These are phyloP conservation scores for Esox lucius DNA, from an alignment of 2,797 vertebrate species.

Conservation along the genomic window DNA sequence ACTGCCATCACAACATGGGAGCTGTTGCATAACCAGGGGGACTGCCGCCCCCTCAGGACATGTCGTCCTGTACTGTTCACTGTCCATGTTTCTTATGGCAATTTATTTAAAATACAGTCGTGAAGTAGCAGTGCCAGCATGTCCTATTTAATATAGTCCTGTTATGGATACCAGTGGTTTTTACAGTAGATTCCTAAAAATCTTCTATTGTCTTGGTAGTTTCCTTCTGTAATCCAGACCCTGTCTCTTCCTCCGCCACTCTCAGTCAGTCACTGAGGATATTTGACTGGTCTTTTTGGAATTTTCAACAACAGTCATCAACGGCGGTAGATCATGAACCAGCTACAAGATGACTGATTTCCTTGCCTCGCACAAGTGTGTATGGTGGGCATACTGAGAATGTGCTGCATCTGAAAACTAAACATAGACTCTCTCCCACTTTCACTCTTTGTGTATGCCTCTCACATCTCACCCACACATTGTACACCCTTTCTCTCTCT, in stretches of 20 bases:
- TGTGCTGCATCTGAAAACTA: conserved; percentile 30
- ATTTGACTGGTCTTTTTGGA: conserved; percentile 55
- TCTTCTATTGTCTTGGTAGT: conserved; percentile 1
- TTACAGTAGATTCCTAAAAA: not conserved
- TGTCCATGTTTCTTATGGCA: too few relatives aligned
- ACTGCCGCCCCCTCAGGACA: too few relatives aligned
- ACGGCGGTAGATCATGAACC: conserved; percentile 74
- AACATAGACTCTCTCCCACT: conserved; percentile 33
- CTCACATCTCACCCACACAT: not conserved
- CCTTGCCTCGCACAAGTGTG: conserved; percentile 48
- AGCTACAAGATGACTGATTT: conserved; percentile 75
- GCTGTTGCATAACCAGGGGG: too few relatives aligned
- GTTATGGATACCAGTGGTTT: not conserved
- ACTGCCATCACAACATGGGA: too few relatives aligned
- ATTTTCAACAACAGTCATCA: conserved; percentile 78
- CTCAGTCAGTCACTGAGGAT: conserved; percentile 59
- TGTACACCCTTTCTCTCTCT: not conserved
- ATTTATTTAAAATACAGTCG: too few relatives aligned
- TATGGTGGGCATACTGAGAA: conserved; percentile 43
- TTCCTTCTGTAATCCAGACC: conserved; percentile 1
- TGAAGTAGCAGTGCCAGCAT: not conserved
- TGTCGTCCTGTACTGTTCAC: too few relatives aligned
- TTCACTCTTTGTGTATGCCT: not conserved
- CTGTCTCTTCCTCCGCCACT: conserved; percentile 17
- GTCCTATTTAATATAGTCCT: not conserved